Conservation (phyloP, 2,888 invertebrate species). For the Lochmaea crataegi region DNA sequence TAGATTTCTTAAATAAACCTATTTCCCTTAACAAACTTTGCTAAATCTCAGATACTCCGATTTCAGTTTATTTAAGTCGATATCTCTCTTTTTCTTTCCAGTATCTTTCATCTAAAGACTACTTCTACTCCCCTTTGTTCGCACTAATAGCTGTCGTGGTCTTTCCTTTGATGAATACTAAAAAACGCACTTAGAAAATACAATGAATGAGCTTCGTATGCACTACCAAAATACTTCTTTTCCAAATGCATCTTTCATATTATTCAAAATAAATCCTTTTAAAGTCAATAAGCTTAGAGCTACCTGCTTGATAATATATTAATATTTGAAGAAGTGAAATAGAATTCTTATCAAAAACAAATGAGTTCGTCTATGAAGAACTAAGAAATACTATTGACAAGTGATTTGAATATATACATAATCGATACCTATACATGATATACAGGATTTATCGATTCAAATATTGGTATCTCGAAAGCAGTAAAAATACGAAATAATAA, state of each 20-base stretch:
- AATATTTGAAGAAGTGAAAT: no score
- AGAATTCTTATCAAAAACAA: no score
- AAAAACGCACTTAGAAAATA: slow-evolving; percentile 28
- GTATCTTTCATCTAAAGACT: slow-evolving; percentile 28
- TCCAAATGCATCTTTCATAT: no score
- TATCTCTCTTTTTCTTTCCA: slow-evolving; percentile 23
- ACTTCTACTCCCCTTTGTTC: slow-evolving; percentile 30
- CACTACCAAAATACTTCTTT: slow-evolving; percentile 2
- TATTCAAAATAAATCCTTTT: background rate
- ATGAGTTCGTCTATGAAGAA: no score
- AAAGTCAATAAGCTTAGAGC: no score
- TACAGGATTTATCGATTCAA: no score
- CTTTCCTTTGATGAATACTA: slow-evolving; percentile 32
- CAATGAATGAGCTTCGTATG: slow-evolving; percentile 1
- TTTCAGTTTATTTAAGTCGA: slow-evolving; percentile 22
- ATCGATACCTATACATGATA: no score
- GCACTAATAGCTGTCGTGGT: slow-evolving; percentile 34
- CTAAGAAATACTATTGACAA: no score
- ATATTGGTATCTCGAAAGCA: no score
- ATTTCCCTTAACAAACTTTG: background rate
- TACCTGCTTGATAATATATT: no score
- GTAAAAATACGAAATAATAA: no score
- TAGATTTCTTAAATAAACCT: background rate
- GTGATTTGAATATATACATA: no score
- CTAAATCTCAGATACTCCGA: slow-evolving; percentile 5